Percentiles rank a stretch among this genome's conserved stretches.
Conservation (phyloP, 2,888 invertebrate species). For the Geotrupes spiniger region DNA sequence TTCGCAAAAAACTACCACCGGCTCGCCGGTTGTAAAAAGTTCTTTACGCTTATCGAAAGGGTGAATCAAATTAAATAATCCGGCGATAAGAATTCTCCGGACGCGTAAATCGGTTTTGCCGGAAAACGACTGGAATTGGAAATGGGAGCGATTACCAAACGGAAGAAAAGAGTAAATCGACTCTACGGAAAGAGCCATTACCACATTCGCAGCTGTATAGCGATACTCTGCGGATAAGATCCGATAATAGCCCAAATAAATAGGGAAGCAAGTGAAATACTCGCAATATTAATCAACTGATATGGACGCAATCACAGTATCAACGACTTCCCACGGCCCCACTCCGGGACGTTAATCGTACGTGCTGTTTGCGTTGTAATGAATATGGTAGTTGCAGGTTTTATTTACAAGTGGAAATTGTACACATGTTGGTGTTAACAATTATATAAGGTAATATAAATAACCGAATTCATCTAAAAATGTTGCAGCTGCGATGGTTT, state of each 20-base stretch:
- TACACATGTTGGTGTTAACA: too few relatives aligned
- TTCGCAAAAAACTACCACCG: too few relatives aligned
- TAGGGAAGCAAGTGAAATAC: slow-evolving; percentile 18
- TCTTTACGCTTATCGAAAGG: neutral
- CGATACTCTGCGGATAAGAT: slow-evolving; percentile 13
- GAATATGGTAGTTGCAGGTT: too few relatives aligned
- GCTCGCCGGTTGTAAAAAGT: too few relatives aligned
- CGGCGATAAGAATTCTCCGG: slow-evolving; percentile 30
- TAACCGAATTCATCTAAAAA: too few relatives aligned
- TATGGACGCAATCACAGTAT: neutral
- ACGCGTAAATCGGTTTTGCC: slow-evolving; percentile 45
- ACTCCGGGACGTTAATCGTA: neutral
- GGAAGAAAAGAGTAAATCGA: slow-evolving; percentile 44
- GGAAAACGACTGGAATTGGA: slow-evolving; percentile 47
- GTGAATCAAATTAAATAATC: slow-evolving; percentile 5
- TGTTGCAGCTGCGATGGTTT: too few relatives aligned
- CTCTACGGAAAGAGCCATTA: slow-evolving; percentile 35
- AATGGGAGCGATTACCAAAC: slow-evolving; percentile 44
- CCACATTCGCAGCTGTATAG: slow-evolving; percentile 19
- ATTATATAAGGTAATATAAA: too few relatives aligned
- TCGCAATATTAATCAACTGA: slow-evolving; percentile 7
- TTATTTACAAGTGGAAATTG: too few relatives aligned
- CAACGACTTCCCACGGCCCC: neutral
- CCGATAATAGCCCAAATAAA: slow-evolving; percentile 19
- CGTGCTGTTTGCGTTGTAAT: too few relatives aligned